Evolutionary conservation across 2,888 invertebrate species (phyloP).

Genomic region (Sinodicranocentrus sp.): DNA sequence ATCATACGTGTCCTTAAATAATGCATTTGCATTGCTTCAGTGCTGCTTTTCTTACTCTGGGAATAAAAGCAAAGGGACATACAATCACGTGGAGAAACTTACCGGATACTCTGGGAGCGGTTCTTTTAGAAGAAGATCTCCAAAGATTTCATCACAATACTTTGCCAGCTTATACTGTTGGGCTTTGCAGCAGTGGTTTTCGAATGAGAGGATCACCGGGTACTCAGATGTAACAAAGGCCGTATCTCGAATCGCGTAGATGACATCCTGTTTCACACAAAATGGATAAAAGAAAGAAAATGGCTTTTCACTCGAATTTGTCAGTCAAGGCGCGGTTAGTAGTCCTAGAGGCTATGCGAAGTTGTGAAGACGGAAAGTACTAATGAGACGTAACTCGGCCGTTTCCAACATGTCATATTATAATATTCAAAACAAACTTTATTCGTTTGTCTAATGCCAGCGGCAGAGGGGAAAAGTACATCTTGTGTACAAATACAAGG

Average conservation of each 20-base stretch:
- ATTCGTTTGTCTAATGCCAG: no score
- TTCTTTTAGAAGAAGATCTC: slow-evolving; percentile 93
- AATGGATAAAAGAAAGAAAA: not conserved
- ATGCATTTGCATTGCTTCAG: not conserved
- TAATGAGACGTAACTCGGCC: slow-evolving; percentile 28
- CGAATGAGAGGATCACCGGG: slow-evolving; percentile 98
- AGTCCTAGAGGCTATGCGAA: slow-evolving; percentile 17
- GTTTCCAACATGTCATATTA: no score
- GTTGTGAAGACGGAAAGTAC: slow-evolving; percentile 15
- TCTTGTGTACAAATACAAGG: no score
- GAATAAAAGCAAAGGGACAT: not conserved
- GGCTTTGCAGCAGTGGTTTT: slow-evolving; percentile 98
- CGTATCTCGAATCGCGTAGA: slow-evolving; percentile 97
- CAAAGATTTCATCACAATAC: slow-evolving; percentile 99
- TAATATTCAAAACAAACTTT: no score
- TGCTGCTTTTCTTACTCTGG: not conserved
- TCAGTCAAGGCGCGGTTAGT: slow-evolving; percentile 42
- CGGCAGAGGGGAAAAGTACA: no score
- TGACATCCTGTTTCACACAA: slow-evolving; percentile 85
- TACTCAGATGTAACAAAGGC: slow-evolving; percentile 99
- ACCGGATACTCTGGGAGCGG: slow-evolving; percentile 92
- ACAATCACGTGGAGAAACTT: slow-evolving; percentile 78
- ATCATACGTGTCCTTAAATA: not conserved
- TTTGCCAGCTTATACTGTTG: slow-evolving; percentile 99
- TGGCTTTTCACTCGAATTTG: slow-evolving; percentile 40